phyloP scores from a whole-genome alignment of 1,140 invertebrate species.

The Palaemon carinicauda region DNA sequence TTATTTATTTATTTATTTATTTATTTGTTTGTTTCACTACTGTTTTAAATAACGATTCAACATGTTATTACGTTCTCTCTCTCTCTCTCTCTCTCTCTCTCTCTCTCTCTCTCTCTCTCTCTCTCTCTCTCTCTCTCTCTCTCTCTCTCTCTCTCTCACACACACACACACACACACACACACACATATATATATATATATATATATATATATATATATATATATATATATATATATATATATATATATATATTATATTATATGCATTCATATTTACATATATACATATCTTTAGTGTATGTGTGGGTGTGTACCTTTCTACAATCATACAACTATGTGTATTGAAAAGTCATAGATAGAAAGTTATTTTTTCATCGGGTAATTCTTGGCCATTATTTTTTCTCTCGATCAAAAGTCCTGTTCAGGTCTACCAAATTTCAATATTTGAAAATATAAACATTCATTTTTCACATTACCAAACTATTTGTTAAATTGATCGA shows the following conservation, averaged over 20 bases:
- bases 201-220: conserved; percentile 2
- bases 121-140: neutral
- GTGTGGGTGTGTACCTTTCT: neutral
- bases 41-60: too few relatives aligned
- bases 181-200: neutral
- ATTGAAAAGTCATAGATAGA: neutral
- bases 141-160: neutral
- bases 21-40: too few relatives aligned
- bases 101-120: neutral
- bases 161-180: neutral
- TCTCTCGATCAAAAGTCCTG: too few relatives aligned
- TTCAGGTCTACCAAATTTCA: too few relatives aligned
- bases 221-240: neutral
- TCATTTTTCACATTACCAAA: too few relatives aligned
- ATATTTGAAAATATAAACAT: too few relatives aligned
- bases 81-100: neutral
- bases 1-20: too few relatives aligned
- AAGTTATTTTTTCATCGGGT: too few relatives aligned
- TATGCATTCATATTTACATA: neutral
- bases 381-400: too few relatives aligned
- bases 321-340: neutral
- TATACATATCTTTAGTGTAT: too few relatives aligned
- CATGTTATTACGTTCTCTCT: neutral
- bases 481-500: too few relatives aligned
- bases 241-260: neutral